phyloP scores from a whole-genome alignment of 64 coral and sea anemone species.

The Actinia tenebrosa region DNA sequence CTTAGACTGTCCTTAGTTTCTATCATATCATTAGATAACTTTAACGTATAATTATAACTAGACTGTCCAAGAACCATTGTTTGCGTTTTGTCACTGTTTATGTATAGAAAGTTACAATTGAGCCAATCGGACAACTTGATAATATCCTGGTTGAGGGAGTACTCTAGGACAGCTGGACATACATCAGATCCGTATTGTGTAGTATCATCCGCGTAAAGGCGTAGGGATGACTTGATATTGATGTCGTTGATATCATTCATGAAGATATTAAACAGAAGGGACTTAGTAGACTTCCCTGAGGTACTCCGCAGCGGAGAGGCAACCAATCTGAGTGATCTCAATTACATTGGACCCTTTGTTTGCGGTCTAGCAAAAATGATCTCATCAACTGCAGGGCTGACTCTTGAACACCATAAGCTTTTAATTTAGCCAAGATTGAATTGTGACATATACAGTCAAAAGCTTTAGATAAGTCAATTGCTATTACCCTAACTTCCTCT shows the following conservation, averaged over 20 bases:
- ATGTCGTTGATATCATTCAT: too few species aligned
- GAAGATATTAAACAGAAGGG: too few species aligned
- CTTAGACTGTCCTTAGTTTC: background rate
- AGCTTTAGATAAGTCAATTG: constrained; percentile 45
- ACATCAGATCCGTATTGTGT: too few species aligned
- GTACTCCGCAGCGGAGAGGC: too few species aligned
- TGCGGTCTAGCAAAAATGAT: too few species aligned
- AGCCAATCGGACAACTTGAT: background rate
- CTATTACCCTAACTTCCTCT: constrained; percentile 6
- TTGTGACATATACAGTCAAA: constrained; percentile 35
- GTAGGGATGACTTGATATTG: too few species aligned
- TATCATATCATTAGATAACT: background rate
- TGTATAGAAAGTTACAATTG: constrained; percentile 11
- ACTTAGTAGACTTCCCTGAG: too few species aligned
- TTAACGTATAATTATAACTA: background rate
- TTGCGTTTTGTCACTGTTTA: background rate
- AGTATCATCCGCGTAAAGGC: too few species aligned
- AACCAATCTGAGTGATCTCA: too few species aligned
- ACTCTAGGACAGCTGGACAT: too few species aligned
- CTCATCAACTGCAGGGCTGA: background rate
- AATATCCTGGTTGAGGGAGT: too few species aligned
- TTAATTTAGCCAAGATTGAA: constrained; percentile 9
- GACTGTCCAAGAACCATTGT: constrained; percentile 4
- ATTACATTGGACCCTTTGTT: too few species aligned
- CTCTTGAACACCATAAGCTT: constrained; percentile 9